These are phyloP conservation scores for Pseudopleuronectes americanus DNA, from an alignment of 2,797 vertebrate genomes.

Conservation along the genomic window DNA sequence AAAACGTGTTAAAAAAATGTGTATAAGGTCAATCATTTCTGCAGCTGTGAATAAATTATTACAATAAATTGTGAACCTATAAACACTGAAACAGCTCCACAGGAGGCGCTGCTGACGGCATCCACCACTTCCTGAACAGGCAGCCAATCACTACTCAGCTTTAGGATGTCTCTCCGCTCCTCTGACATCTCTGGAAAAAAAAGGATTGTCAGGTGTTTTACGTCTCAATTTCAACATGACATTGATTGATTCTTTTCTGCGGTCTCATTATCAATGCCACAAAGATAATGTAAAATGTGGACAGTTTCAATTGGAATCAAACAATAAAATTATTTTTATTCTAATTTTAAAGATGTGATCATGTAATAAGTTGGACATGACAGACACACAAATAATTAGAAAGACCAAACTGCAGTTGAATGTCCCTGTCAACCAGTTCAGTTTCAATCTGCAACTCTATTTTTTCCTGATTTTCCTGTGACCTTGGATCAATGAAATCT, in stretches of 20 bases:
- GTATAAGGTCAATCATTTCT: not conserved
- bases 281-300: no score
- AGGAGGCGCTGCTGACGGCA: constrained; percentile 83
- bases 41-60: not conserved
- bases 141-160: constrained; percentile 85
- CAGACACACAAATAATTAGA: no score
- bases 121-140: constrained; percentile 86
- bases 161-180: constrained; percentile 79
- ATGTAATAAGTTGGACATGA: no score
- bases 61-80: constrained; percentile 81
- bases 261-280: no score
- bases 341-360: no score
- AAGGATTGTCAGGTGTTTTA: not conserved
- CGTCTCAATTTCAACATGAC: not conserved
- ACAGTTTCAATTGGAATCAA: no score
- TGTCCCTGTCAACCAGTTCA: no score
- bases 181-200: constrained; percentile 52
- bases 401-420: no score
- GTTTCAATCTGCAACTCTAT: no score
- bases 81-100: constrained; percentile 92
- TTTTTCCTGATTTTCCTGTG: no score
- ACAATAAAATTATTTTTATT: no score
- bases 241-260: not conserved
- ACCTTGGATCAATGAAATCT: no score
- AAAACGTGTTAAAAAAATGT: not conserved